Evolutionary conservation across 2,113 vertebrate species (phyloP).

Genomic region (Odocoileus hemionus): DNA sequence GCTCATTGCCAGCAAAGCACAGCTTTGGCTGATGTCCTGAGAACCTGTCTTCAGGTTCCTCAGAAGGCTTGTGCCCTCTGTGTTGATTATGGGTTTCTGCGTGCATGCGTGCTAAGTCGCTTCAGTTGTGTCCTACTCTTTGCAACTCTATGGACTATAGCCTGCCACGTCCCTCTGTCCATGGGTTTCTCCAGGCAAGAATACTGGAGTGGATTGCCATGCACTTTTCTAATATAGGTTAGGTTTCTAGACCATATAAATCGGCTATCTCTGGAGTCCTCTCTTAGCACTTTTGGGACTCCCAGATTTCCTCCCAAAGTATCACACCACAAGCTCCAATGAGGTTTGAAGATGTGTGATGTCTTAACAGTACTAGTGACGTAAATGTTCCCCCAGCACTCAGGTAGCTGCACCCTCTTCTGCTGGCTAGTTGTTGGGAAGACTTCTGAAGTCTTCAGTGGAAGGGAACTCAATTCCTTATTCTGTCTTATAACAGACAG

Average conservation of each 20-base stretch:
- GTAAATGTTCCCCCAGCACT: fast-evolving
- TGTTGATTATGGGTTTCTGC: background rate
- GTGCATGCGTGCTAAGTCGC: fast-evolving
- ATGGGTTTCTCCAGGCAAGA: background rate
- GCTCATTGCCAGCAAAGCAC: background rate
- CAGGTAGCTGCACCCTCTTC: fast-evolving
- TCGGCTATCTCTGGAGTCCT: background rate
- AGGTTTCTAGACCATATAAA: background rate
- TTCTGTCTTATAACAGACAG: background rate
- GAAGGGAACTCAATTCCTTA: background rate
- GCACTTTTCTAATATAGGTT: background rate
- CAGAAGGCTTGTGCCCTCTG: background rate
- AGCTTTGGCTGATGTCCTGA: background rate
- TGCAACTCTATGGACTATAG: background rate
- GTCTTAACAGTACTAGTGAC: background rate
- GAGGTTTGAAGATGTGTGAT: background rate
- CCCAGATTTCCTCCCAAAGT: background rate
- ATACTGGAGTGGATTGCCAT: background rate
- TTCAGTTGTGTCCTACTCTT: background rate
- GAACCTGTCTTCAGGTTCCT: background rate
- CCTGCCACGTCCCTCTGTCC: background rate
- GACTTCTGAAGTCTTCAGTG: background rate
- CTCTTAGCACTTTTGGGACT: background rate
- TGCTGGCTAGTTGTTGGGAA: no score
- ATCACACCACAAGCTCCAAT: background rate